These are phyloP conservation scores for Peromyscus maniculatus DNA, from an alignment of 2,113 vertebrate species.

Conservation along the genomic window DNA sequence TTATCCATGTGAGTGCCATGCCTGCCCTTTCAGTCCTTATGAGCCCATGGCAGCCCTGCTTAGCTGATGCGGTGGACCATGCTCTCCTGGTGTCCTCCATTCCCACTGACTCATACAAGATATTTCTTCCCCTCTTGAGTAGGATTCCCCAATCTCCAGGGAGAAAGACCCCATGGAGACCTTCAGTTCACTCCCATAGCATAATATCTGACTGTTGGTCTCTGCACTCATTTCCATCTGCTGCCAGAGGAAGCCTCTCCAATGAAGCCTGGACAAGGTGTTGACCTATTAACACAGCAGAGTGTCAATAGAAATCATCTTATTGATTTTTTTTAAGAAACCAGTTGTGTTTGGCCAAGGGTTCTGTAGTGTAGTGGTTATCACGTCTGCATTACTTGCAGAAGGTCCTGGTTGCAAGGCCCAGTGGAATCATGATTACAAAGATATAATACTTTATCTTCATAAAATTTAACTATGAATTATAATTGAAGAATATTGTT, in stretches of 20 bases:
- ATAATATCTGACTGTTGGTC: background rate
- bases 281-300: background rate
- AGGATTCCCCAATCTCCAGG: background rate
- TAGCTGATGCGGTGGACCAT: background rate
- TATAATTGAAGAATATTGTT: background rate
- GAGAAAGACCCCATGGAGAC: background rate
- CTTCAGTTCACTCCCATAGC: background rate
- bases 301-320: background rate
- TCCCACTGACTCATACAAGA: background rate
- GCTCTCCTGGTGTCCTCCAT: background rate
- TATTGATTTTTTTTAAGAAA: background rate
- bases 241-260: background rate
- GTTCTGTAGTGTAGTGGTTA: background rate
- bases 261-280: background rate
- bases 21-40: background rate
- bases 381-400: background rate
- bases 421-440: background rate
- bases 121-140: background rate
- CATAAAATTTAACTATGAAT: background rate
- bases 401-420: background rate
- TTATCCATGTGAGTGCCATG: background rate
- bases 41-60: background rate
- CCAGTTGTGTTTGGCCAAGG: background rate
- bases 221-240: background rate
- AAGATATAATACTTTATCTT: background rate